Evolutionary conservation across 1,140 invertebrate genomes (phyloP), one percentile per base, ranked within the genome.

Genomic region (Drosophila mojavensis): DNA sequence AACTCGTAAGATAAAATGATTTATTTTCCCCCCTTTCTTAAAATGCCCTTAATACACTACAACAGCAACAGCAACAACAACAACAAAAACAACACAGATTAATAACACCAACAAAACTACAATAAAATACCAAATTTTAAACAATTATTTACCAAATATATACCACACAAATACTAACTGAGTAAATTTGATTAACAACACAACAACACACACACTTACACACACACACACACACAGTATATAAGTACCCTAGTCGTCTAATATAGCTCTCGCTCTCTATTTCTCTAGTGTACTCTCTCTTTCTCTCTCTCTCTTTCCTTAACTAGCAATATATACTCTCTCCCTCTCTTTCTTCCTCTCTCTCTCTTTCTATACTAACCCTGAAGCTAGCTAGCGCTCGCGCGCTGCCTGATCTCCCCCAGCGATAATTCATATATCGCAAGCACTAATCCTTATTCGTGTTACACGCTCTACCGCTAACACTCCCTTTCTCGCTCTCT

Each of bases 1-100:
- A 95, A 95, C 93, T 94, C 95, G 95, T 96, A 96, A 95, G 94
- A 93, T 92, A 90, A 90, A 83, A 81, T 89, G 64, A 91, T 90
- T 90, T 81, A 81, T 79, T 79, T 91, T 77, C 63, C 69, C 73
- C 79, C 79, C 70, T 70, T 75, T 53, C 70, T 64, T 75, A 45
- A 55, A 63, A 76, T 63, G 68, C 67, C 75, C 64, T 70, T 17
- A 17, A 15, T 17, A 47, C 43, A 47, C 43, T 17, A 47, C 43
- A 45, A n/a, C 13, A 45, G 15, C 43, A 45, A n/a, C 13, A 47
- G 17, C n/a, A 47, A 15, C 43, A 17, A 47, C n/a, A 47, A 7
- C 6, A 30, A 45, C 43, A 43, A n/a, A 4, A 7, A 45, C n/a
- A 47, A 55, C 45, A 67, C 30, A 47, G 51, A 58, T 36, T 48